Conservation (phyloP, 2,113 vertebrate species). For the Mesembrinibis cayennensis region DNA sequence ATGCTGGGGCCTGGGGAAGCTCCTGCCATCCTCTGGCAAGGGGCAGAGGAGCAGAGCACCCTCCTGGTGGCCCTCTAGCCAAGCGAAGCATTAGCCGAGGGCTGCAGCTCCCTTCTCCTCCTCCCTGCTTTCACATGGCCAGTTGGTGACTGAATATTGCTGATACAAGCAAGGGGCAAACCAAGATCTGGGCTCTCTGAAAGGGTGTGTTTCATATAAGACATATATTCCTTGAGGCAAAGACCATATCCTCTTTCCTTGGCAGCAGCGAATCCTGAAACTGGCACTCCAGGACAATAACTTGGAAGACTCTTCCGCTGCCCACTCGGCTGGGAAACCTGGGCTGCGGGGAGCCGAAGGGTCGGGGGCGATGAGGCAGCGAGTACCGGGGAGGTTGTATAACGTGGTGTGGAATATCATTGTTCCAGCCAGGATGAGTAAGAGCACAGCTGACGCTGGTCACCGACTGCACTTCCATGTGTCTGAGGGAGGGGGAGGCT, state of each 20-base stretch:
- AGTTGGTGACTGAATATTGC: neutral
- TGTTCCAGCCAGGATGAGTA: constrained; percentile 61
- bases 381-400: neutral
- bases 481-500: constrained; percentile 36
- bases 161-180: neutral
- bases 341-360: neutral
- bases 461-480: constrained; percentile 19
- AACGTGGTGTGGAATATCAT: constrained; percentile 46
- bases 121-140: accelerated
- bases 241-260: neutral
- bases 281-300: neutral
- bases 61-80: neutral
- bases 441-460: constrained; percentile 45
- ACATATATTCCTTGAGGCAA: neutral
- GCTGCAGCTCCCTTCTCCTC: neutral
- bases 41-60: neutral
- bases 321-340: neutral
- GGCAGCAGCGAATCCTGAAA: neutral
- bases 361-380: neutral
- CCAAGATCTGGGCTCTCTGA: neutral
- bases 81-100: accelerated
- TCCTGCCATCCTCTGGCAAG: accelerated
- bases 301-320: neutral
- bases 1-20: neutral
- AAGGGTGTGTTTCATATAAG: neutral